Conservation (phyloP, 92 coral and sea anemone genomes). For the Paragorgia papillata region DNA sequence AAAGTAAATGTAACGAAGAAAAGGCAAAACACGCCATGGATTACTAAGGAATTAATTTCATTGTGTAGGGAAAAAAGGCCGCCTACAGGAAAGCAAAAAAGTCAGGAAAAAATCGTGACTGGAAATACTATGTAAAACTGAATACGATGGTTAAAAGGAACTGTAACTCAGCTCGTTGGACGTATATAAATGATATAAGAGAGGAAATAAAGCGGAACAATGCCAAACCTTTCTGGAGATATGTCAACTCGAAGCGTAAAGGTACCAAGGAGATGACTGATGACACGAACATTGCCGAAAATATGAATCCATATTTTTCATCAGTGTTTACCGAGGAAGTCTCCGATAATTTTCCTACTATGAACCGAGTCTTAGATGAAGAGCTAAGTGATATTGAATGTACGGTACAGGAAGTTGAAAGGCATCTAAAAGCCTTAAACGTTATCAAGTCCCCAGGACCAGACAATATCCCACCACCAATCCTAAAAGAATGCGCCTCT, state of each 20-base stretch:
- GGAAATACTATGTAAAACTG: background rate
- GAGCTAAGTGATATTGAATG: background rate
- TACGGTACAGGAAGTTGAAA: background rate
- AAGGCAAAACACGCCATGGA: slow-evolving; percentile 55
- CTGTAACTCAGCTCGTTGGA: slow-evolving; percentile 50
- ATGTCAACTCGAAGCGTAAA: slow-evolving; percentile 42
- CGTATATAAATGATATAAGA: slow-evolving; percentile 37
- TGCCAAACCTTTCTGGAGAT: slow-evolving; percentile 61
- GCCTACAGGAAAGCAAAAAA: slow-evolving; percentile 49
- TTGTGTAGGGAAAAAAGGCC: slow-evolving; percentile 54
- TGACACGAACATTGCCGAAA: slow-evolving; percentile 4
- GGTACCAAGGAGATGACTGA: slow-evolving; percentile 4
- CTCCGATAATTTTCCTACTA: background rate
- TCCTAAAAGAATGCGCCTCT: slow-evolving; percentile 42
- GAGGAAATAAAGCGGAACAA: slow-evolving; percentile 47
- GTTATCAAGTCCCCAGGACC: slow-evolving; percentile 60
- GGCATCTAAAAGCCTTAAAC: slow-evolving; percentile 11
- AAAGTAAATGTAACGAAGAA: slow-evolving; percentile 38
- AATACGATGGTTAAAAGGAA: slow-evolving; percentile 43
- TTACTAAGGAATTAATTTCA: slow-evolving; percentile 42
- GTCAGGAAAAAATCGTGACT: background rate
- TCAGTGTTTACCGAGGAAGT: slow-evolving; percentile 11
- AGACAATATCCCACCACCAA: slow-evolving; percentile 34
- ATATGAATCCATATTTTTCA: background rate
- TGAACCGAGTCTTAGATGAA: background rate